phyloP scores from a whole-genome alignment of 2,888 invertebrate genomes.

The Acleris sparsana region DNA sequence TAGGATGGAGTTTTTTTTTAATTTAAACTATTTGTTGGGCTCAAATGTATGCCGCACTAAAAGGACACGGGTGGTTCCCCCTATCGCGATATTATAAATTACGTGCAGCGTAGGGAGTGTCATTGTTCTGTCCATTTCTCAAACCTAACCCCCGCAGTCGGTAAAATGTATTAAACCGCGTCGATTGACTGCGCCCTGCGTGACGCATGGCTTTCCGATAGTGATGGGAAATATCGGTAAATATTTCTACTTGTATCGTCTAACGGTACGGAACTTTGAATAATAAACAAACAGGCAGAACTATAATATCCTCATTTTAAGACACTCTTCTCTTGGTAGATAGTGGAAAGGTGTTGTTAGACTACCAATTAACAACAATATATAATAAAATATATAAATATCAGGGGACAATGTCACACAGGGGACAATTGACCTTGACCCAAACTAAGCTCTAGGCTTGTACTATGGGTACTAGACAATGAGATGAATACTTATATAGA shows the following conservation, averaged over 20 bases:
- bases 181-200: slow-evolving; percentile 72
- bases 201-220: slow-evolving; percentile 58
- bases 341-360: no score
- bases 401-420: no score
- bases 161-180: slow-evolving; percentile 70
- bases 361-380: no score
- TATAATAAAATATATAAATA: no score
- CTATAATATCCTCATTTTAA: no score
- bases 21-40: neutral
- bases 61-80: slow-evolving; percentile 59
- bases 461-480: no score
- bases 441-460: no score
- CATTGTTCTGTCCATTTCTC: slow-evolving; percentile 64
- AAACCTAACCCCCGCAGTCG: slow-evolving; percentile 40
- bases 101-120: slow-evolving; percentile 65
- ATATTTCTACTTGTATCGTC: slow-evolving; percentile 9
- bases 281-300: no score
- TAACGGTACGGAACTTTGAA: neutral
- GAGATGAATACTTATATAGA: no score
- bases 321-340: no score
- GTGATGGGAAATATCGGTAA: slow-evolving; percentile 42
- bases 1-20: neutral
- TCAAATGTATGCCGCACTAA: slow-evolving; percentile 14
- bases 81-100: slow-evolving; percentile 68
- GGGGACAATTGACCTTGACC: no score